phyloP scores from a whole-genome alignment of 1,140 invertebrate species.

The Anoplophora glabripennis region DNA sequence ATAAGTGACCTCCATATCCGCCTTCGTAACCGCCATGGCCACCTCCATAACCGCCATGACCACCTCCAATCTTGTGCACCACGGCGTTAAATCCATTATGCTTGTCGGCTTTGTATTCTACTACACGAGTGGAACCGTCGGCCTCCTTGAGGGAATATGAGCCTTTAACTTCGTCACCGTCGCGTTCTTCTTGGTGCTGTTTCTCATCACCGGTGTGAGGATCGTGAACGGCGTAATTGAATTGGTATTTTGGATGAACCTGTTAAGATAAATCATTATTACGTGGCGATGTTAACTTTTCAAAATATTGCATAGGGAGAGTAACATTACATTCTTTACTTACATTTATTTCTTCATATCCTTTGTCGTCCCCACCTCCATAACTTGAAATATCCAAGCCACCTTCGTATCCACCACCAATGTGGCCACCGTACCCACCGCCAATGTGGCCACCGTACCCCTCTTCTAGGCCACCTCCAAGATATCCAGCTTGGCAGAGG shows the following conservation, averaged over 20 bases:
- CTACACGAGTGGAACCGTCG: conserved; percentile 58
- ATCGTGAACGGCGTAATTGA: conserved; percentile 57
- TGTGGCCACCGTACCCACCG: conserved; percentile 18
- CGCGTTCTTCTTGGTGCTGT: conserved; percentile 54
- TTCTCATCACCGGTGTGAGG: conserved; percentile 55
- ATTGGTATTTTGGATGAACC: conserved; percentile 50
- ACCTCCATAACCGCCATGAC: conserved; percentile 34
- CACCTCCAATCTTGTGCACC: conserved; percentile 46
- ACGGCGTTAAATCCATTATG: conserved; percentile 53
- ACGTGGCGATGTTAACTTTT: not conserved
- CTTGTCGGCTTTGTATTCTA: conserved; percentile 57
- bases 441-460: conserved; percentile 22
- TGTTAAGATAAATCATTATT: conserved; percentile 15
- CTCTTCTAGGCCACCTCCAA: conserved; percentile 21
- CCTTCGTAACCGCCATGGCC: too few species aligned
- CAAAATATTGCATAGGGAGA: too few species aligned
- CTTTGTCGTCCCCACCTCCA: conserved; percentile 18
- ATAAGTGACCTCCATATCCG: conserved; percentile 30
- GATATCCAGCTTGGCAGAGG: conserved; percentile 20
- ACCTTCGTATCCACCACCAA: conserved; percentile 14
- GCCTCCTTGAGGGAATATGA: conserved; percentile 59
- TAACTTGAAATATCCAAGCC: conserved; percentile 9
- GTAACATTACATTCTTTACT: conserved; percentile 6
- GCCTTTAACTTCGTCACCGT: conserved; percentile 55
- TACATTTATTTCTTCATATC: conserved; percentile 38